Evolutionary conservation across 2,113 vertebrate genomes (phyloP), one percentile per base, ranked within the genome.

Genomic region (Nipponia nippon): DNA sequence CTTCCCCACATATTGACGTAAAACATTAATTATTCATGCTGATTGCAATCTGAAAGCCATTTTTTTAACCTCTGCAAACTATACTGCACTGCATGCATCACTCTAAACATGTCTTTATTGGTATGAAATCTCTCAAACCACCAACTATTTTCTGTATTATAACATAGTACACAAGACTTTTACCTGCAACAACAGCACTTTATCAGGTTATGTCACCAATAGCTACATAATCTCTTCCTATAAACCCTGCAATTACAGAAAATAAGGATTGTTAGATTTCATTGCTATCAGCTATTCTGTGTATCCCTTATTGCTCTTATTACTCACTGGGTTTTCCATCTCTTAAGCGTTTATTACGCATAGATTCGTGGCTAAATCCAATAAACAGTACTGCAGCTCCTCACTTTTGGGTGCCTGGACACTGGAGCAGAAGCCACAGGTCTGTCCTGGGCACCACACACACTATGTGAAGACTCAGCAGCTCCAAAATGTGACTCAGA

Each of bases 11-110:
- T 81, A 85, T 76, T 95, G 62, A 94, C 29, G 34, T 78, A 87
- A 96, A 94, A 47, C 1, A 1, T 93, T 90, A 89, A 94, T 94
- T 94, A 95, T 92, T 93, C 95, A 89, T 90, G 75, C 66, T 83
- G 90, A 80, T 89, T 92, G 75, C 58, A 83, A 90, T 87, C 78
- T 72, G 71, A 94, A 92, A 90, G 81, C 36, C 18, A 23, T 53
- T 56, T 77, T 77, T 91, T 66, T 62, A 76, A 47, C 32, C 78
- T 63, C 53, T 71, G 87, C n/a, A 75, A 79, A 85, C 88, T 53
- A 34, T 44, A 49, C 38, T 87, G 72, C 72, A 66, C 80, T 77
- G 50, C 49, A 40, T 21, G 42, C 53, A 88, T 44, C 36, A n/a
- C 36, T 50, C 53, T 75, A 53, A 83, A 56, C 11, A 46, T 32